A percentile compares a stretch with the other conserved stretches of the same genome.
These are phyloP conservation scores for Dendrolimus punctatus DNA, from an alignment of 1,140 invertebrate genomes.

Conservation along the genomic window DNA sequence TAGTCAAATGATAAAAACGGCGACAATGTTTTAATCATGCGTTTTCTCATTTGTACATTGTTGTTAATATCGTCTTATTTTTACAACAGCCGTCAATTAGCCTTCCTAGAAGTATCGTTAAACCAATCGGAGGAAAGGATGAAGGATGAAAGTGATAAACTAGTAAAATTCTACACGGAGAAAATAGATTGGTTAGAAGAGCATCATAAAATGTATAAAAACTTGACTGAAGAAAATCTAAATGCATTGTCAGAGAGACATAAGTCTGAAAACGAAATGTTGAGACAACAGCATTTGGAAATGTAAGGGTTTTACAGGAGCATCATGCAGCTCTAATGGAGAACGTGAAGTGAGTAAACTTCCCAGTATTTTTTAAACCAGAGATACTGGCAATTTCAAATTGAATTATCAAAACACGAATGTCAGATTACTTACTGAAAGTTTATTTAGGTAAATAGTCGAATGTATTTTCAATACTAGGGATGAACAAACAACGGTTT, in stretches of 20 bases:
- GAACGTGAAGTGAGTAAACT: conserved; percentile 53
- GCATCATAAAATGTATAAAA: conserved; percentile 51
- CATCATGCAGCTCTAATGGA: conserved; percentile 61
- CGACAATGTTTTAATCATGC: too few species aligned
- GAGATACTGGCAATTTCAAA: too few species aligned
- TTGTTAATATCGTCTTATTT: too few species aligned
- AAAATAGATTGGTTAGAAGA: conserved; percentile 62
- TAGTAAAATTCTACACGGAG: conserved; percentile 52
- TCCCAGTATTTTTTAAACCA: neutral
- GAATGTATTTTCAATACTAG: too few species aligned
- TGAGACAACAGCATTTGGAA: conserved; percentile 58
- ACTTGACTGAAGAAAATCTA: conserved; percentile 49
- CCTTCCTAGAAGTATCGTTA: conserved; percentile 56
- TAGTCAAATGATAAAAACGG: too few species aligned
- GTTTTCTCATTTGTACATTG: too few species aligned
- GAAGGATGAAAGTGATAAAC: conserved; percentile 65
- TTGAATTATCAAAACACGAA: too few species aligned
- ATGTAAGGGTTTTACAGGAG: conserved; percentile 59
- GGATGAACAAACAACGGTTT: too few species aligned
- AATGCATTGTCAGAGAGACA: conserved; percentile 41
- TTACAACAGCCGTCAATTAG: conserved; percentile 51
- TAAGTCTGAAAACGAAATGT: conserved; percentile 47
- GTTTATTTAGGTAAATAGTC: too few species aligned
- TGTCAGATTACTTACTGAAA: too few species aligned
- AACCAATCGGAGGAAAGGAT: conserved; percentile 57